phyloP scores from a whole-genome alignment of 2,888 invertebrate genomes.

The Scrobipalpa costella region DNA sequence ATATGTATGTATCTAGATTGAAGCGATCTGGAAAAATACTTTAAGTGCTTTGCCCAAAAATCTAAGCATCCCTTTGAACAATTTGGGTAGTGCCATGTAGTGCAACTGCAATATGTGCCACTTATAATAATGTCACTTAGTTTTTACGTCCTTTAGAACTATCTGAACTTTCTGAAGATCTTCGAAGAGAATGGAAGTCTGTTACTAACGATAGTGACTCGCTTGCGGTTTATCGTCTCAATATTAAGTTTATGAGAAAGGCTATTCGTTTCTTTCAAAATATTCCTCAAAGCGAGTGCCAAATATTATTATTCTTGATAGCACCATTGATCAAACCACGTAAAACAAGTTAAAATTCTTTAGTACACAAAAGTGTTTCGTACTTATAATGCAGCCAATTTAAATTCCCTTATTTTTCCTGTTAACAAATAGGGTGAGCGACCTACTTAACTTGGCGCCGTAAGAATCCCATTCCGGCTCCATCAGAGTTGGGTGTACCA shows the following conservation, averaged over 20 bases:
- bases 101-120: not conserved
- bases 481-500: constrained; percentile 48
- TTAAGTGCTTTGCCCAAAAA: too few relatives aligned
- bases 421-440: constrained; percentile 40
- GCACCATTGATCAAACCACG: not conserved
- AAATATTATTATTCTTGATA: not conserved
- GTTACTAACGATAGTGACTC: constrained; percentile 39
- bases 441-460: constrained; percentile 42
- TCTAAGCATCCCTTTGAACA: too few relatives aligned
- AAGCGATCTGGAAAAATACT: too few relatives aligned
- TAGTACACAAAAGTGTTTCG: not conserved
- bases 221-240: constrained; percentile 39
- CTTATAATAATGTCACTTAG: too few relatives aligned
- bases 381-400: constrained; percentile 5
- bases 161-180: not conserved
- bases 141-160: too few relatives aligned
- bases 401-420: constrained; percentile 25
- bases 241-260: too few relatives aligned
- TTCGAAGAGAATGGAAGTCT: constrained; percentile 34
- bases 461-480: constrained; percentile 49
- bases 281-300: too few relatives aligned
- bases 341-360: not conserved
- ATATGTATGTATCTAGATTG: too few relatives aligned
- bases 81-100: not conserved
- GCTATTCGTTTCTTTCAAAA: too few relatives aligned